phyloP scores from a whole-genome alignment of 2,113 vertebrate genomes.

The Dascyllus trimaculatus region DNA sequence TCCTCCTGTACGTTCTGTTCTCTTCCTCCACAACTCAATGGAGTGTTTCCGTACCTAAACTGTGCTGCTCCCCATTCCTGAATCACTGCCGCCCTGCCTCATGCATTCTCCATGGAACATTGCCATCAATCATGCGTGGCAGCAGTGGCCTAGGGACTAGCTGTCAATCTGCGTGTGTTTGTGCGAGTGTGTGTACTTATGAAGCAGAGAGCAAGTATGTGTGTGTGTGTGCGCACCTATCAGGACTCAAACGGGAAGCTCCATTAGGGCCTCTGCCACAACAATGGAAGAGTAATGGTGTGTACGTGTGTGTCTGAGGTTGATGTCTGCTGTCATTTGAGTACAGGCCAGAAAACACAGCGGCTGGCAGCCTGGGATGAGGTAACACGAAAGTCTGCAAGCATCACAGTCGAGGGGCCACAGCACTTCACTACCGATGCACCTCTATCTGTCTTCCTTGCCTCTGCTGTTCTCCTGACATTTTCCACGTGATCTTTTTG shows the following conservation, averaged over 20 bases:
- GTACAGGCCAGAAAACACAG: slow-evolving; percentile 63
- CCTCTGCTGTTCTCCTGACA: slow-evolving; percentile 42
- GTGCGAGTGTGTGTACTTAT: slow-evolving; percentile 58
- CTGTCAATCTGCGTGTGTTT: slow-evolving; percentile 76
- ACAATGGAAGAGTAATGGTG: slow-evolving; percentile 71
- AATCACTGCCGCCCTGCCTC: slow-evolving; percentile 73
- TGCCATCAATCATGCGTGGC: slow-evolving; percentile 82
- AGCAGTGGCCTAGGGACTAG: slow-evolving; percentile 75
- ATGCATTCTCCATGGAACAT: slow-evolving; percentile 78
- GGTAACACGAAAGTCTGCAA: slow-evolving; percentile 60
- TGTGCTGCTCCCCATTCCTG: slow-evolving; percentile 68
- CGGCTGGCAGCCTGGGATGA: slow-evolving; percentile 66
- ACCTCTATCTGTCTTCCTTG: slow-evolving; percentile 25
- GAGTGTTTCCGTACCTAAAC: slow-evolving; percentile 76
- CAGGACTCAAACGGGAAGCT: slow-evolving; percentile 71
- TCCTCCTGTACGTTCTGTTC: slow-evolving; percentile 66
- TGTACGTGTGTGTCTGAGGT: slow-evolving; percentile 62
- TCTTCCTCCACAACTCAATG: slow-evolving; percentile 67
- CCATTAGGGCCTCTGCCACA: slow-evolving; percentile 75
- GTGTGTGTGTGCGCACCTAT: slow-evolving; percentile 55
- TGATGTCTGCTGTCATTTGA: slow-evolving; percentile 77
- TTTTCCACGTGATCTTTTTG: slow-evolving; percentile 50
- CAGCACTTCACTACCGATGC: slow-evolving; percentile 23
- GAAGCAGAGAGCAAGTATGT: slow-evolving; percentile 42
- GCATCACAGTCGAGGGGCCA: slow-evolving; percentile 53